phyloP scores from a whole-genome alignment of 2,888 invertebrate species.

The Cryptus armator region DNA sequence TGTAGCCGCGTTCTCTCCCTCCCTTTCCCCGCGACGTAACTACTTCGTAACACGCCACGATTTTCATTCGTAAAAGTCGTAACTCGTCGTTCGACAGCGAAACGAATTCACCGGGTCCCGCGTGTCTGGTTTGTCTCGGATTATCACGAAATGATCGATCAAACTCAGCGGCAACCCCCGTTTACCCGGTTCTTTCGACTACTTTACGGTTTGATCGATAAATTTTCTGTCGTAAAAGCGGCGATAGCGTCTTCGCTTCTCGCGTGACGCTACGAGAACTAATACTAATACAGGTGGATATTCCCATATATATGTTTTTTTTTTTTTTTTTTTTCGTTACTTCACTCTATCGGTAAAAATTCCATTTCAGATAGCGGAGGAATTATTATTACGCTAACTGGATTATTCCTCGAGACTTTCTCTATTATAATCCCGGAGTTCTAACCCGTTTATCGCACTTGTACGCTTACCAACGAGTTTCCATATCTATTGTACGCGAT shows the following conservation, averaged over 20 bases:
- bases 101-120: slow-evolving; percentile 38
- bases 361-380: slow-evolving; percentile 33
- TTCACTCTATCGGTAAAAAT: slow-evolving; percentile 16
- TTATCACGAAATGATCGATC: slow-evolving; percentile 62
- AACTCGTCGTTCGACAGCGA: slow-evolving; percentile 21
- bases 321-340: slow-evolving; percentile 8
- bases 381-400: slow-evolving; percentile 53
- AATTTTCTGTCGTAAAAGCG: background rate
- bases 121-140: slow-evolving; percentile 24
- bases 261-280: background rate
- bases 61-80: slow-evolving; percentile 58
- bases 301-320: background rate
- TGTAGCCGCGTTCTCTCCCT: slow-evolving; percentile 16
- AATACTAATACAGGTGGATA: background rate
- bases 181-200: background rate
- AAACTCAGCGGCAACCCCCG: slow-evolving; percentile 36
- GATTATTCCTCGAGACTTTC: slow-evolving; percentile 60
- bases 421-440: slow-evolving; percentile 60
- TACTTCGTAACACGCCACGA: slow-evolving; percentile 69
- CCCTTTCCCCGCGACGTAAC: slow-evolving; percentile 62
- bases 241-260: background rate
- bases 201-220: slow-evolving; percentile 50
- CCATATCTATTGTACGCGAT: slow-evolving; percentile 55
- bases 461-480: slow-evolving; percentile 47
- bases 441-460: slow-evolving; percentile 60